Percentiles rank a stretch among this genome's conserved stretches.
Evolutionary conservation across 2,113 vertebrate species (phyloP).

Genomic region (Ciconia stormi): DNA sequence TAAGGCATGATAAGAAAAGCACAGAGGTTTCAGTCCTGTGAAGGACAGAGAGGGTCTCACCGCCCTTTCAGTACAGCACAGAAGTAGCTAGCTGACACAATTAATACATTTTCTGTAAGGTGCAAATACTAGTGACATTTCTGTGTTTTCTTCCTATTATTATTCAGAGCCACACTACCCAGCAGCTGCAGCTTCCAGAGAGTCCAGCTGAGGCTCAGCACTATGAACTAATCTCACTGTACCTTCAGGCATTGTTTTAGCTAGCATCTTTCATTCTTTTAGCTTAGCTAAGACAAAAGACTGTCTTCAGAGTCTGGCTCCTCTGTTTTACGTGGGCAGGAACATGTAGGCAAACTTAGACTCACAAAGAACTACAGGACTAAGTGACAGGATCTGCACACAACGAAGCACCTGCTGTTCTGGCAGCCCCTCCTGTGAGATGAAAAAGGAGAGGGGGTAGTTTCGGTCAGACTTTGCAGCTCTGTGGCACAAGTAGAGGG

Average conservation of each 20-base stretch:
- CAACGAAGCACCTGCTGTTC: background rate
- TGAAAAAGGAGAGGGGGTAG: background rate
- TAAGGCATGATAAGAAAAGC: background rate
- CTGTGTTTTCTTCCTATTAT: conserved; percentile 12
- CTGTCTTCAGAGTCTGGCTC: background rate
- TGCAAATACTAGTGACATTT: conserved; percentile 8
- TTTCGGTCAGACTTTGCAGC: background rate
- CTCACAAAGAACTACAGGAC: background rate
- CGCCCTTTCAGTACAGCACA: background rate
- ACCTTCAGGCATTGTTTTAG: conserved; percentile 37
- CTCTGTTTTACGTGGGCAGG: background rate
- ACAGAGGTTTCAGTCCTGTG: background rate
- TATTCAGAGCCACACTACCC: conserved; percentile 36
- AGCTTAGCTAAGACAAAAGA: background rate
- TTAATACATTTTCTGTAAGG: background rate
- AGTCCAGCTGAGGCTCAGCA: conserved; percentile 46
- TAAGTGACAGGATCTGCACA: background rate
- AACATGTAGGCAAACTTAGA: background rate
- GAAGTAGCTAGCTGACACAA: background rate
- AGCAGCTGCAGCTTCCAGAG: conserved; percentile 54
- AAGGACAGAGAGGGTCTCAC: background rate
- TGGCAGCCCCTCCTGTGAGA: background rate
- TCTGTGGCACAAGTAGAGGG: background rate
- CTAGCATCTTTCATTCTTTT: background rate
- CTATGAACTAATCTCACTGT: conserved; percentile 47